Base-by-base conservation (phyloP, 2,888 invertebrate genomes). In the Lapara coniferarum region DNA sequence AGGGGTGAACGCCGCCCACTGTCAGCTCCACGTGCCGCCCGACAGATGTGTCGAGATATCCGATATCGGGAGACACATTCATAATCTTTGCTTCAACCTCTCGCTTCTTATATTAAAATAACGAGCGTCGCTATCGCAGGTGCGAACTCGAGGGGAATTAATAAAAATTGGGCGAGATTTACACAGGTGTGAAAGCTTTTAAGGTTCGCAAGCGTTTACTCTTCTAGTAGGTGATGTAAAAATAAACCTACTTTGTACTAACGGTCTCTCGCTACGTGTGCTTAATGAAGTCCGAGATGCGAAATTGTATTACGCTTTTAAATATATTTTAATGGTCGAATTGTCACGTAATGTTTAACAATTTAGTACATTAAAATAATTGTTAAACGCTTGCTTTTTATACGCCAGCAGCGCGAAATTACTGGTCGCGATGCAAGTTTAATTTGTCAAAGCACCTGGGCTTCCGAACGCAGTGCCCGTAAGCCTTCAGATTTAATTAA, bases 31-130 rank as follows among this genome's bases (percentile, higher is more conserved):
- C 89, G 89, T 88, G 91, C 88, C 89, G 78, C 88, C 86, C 92
- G 90, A 90, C 92, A 93, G 92, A 93, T 92, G 91, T 91, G 90
- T 90, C 89, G 90, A 89, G 90, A 92, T 91, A 93, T 91, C 91
- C 87, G 92, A 92, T 93, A 93, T 92, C 90, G 90, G 86, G 87
- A 92, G 91, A 92, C 90, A 91, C 90, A 92, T 93, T 93, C 91
- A 92, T 93, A 93, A 92, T 93, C 92, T 91, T 89, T 82, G 85
- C 85, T 86, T 89, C 89, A 89, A 89, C 87, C 88, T 88, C 85
- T 85, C 86, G 85, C 80, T 87, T 88, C 89, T 91, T 89, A 90
- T 92, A 93, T 92, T 91, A 91, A 90, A 92, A 90, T 89, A 86
- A 89, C 86, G 81, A 88, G 81, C 78, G 78, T 74, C 80, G 82